Percentiles rank a stretch among this genome's conserved stretches.
Conservation (phyloP, 2,113 vertebrate genomes). For the Zosterops lateralis region DNA sequence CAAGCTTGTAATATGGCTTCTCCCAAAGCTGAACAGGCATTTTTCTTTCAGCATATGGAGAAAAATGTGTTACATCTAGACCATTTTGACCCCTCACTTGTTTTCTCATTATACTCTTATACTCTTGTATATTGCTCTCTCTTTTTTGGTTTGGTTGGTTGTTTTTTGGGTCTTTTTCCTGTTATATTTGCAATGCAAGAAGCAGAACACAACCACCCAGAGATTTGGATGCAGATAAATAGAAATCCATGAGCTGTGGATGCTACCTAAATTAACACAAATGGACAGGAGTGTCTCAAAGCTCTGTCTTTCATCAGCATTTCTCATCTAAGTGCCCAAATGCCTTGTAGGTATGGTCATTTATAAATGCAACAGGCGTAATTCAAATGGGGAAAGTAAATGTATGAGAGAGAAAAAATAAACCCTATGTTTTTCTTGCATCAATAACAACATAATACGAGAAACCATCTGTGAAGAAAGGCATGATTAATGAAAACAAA, state of each 20-base stretch:
- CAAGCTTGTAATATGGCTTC: not conserved
- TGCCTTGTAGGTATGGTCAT: constrained; percentile 39
- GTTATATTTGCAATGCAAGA: not conserved
- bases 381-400: constrained; percentile 36
- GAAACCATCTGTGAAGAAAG: constrained; percentile 57
- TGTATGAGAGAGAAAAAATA: not conserved
- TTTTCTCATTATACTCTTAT: not conserved
- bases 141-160: no score
- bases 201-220: not conserved
- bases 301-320: constrained; percentile 26
- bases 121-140: not conserved
- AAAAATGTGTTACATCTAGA: not conserved
- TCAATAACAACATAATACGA: constrained; percentile 46
- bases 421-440: not conserved
- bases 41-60: not conserved
- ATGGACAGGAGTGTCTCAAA: not conserved
- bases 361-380: constrained; percentile 28
- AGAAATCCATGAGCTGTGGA: constrained; percentile 16
- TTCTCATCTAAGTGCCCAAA: constrained; percentile 45
- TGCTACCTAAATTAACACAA: constrained; percentile 20
- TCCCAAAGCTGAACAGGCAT: not conserved
- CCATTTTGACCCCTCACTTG: not conserved
- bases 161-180: not conserved
- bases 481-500: constrained; percentile 57
- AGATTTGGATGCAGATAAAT: not conserved